Conservation (phyloP, 2,888 invertebrate genomes). For the Alloplasta piceator region DNA sequence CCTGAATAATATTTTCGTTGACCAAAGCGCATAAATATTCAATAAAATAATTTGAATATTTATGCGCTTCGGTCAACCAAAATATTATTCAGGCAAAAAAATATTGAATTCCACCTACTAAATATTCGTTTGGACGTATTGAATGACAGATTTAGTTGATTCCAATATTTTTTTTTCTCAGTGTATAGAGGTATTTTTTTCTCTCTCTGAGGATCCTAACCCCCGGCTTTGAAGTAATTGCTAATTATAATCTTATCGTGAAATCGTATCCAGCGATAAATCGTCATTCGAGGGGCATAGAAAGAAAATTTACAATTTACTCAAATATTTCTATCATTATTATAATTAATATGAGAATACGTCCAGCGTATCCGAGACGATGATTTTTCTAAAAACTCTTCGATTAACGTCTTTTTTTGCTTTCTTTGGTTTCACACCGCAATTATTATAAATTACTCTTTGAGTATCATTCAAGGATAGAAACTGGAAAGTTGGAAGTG, state of each 20-base stretch:
- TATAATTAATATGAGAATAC: slow-evolving; percentile 18
- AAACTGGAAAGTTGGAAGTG: slow-evolving; percentile 7
- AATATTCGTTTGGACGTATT: no score
- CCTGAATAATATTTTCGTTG: no score
- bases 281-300: slow-evolving; percentile 19
- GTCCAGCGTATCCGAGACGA: slow-evolving; percentile 51
- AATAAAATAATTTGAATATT: no score
- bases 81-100: no score
- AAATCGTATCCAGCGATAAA: slow-evolving; percentile 27
- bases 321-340: slow-evolving; percentile 12
- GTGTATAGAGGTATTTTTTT: slow-evolving; percentile 23
- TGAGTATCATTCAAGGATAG: slow-evolving; percentile 16
- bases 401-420: slow-evolving; percentile 54
- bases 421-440: slow-evolving; percentile 29
- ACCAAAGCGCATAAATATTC: no score
- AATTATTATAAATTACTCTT: slow-evolving; percentile 31
- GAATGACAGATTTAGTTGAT: no score
- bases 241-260: slow-evolving; percentile 25
- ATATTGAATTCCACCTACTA: no score
- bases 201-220: background rate
- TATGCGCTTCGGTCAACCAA: no score
- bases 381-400: slow-evolving; percentile 21
- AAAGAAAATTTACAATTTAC: slow-evolving; percentile 10
- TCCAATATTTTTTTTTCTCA: no score
- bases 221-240: slow-evolving; percentile 16